phyloP scores from a whole-genome alignment of 2,113 vertebrate species.

The Anhinga anhinga region DNA sequence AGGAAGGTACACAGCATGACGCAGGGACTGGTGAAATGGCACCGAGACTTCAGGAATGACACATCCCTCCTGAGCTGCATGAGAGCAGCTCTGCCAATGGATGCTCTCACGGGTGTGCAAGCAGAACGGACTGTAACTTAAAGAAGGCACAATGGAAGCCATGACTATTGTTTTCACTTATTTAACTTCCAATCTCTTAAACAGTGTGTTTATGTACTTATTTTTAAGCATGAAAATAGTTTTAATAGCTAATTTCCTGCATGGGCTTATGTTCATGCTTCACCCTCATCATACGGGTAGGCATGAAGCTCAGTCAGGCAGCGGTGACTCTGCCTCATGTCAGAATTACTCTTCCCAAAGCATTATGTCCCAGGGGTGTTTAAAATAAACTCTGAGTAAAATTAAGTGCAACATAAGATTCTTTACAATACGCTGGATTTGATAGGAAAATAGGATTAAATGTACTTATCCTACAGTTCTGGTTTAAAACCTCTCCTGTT shows the following conservation, averaged over 20 bases:
- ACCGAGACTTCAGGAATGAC: neutral
- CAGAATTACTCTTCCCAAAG: neutral
- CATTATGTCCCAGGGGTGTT: neutral
- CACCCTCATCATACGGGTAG: rapidly evolving
- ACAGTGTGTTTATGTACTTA: neutral
- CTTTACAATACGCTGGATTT: neutral
- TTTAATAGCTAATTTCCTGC: neutral
- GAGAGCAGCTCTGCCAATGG: neutral
- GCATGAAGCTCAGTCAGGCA: neutral
- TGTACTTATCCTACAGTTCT: neutral
- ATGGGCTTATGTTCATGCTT: neutral
- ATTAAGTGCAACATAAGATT: neutral
- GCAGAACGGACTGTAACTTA: neutral
- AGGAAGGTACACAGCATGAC: neutral
- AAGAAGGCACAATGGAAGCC: neutral
- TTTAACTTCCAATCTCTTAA: neutral
- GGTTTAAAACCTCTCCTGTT: neutral
- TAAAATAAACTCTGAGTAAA: neutral
- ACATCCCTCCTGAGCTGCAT: neutral
- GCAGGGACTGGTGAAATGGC: neutral
- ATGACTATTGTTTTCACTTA: neutral
- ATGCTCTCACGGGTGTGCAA: neutral
- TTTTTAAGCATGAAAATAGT: neutral
- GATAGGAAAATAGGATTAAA: neutral
- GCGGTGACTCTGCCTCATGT: neutral